Conservation (phyloP, 2,888 invertebrate species). For the Hyposoter dolosus region DNA sequence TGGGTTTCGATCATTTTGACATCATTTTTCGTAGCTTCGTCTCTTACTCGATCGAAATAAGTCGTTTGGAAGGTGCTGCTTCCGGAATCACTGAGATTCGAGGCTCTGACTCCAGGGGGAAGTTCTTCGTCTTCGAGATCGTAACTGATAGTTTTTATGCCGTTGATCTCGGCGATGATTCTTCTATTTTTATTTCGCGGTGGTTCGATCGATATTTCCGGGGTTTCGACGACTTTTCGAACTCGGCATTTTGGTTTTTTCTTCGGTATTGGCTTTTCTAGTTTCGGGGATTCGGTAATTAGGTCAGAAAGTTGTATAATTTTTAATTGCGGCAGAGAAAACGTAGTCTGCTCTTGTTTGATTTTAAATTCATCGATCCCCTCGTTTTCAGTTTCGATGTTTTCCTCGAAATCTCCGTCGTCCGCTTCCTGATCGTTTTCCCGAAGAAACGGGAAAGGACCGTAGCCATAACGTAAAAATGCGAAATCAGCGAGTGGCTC, state of each 20-base stretch:
- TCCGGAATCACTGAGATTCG: constrained; percentile 72
- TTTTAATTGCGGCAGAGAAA: constrained; percentile 53
- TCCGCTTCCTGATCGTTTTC: constrained; percentile 4
- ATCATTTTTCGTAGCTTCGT: constrained; percentile 33
- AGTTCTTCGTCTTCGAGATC: constrained; percentile 62
- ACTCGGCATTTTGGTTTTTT: not conserved
- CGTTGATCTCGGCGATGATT: constrained; percentile 73
- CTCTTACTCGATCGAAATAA: not conserved
- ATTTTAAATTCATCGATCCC: not conserved
- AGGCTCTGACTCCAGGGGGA: constrained; percentile 54
- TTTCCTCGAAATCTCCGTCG: constrained; percentile 20
- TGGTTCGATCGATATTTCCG: not conserved
- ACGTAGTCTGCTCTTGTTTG: not conserved
- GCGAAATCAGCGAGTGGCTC: not conserved
- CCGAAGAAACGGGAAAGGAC: constrained; percentile 11
- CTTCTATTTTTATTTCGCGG: constrained; percentile 26
- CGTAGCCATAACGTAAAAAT: not conserved
- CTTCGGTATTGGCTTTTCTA: not conserved
- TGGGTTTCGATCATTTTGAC: constrained; percentile 8
- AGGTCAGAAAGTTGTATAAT: constrained; percentile 52
- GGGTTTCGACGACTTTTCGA: not conserved
- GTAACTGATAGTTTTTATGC: constrained; percentile 75
- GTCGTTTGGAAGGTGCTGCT: constrained; percentile 36
- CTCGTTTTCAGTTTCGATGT: constrained; percentile 10
- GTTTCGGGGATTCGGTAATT: not conserved